Base-by-base conservation (phyloP, 2,113 vertebrate species). In the Cyphomyrus plagiostoma region DNA sequence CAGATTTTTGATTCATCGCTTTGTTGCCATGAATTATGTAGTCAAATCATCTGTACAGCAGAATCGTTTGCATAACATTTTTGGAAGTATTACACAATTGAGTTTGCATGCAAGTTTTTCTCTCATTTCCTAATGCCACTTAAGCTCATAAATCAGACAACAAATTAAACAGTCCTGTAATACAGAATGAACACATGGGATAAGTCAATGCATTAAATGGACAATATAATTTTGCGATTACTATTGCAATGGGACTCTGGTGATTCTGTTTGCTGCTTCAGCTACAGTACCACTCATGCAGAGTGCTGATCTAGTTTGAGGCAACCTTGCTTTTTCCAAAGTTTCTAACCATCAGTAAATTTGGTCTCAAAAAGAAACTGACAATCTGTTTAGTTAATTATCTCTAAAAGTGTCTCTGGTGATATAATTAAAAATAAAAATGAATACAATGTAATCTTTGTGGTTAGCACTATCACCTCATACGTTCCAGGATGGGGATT, bases 21-120 rank as follows among this genome's bases (percentile, higher is more conserved):
- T 56, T 46, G 26, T 58, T 84, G 88, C 74, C 50, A 84, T 89
- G 10, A 46, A 89, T 89, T 89, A 89, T 84, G 23, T 88, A 82
- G 35, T 80, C 35, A 80, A 80, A 80, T 80, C 35, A 19, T 42
- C n/a, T 80, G 88, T 42, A 89, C 26, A 80, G 46, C n/a, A 50
- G 21, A 70, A 42, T 50, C 21, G 45, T 23, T 89, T 84, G 39
- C 80, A 89, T n/a, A 46, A 58, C 26, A 11, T 66, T 49, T 35
- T n/a, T 74, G 45, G n/a, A 35, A 53, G 35, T 84, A 58, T 62
- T 85, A 45, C 50, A 84, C 56, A 84, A 58, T 62, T 84, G 56
- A 9, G 23, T 46, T 84, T 7, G 30, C 15, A 84, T 80, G 62
- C 49, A 58, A 23, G 46, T 89, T 39, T 49, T 74, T 23, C 46